Conservation (phyloP, 1,140 invertebrate species). For the Asobara japonica region DNA sequence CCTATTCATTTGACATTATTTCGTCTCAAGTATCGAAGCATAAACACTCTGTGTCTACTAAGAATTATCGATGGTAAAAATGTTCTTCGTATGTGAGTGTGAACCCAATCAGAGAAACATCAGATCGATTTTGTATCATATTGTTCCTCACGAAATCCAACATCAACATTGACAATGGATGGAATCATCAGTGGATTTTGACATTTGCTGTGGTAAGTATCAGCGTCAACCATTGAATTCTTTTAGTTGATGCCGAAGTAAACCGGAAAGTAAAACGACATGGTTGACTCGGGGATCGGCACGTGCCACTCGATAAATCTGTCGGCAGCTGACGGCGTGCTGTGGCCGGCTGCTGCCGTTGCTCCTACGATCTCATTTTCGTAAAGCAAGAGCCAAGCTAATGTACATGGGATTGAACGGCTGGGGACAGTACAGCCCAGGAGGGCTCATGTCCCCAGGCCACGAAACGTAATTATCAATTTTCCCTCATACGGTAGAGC, state of each 20-base stretch:
- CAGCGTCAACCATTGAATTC: neutral
- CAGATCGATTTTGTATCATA: no score
- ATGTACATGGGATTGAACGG: neutral
- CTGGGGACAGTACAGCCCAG: conserved; percentile 44
- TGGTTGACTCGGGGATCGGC: conserved; percentile 58
- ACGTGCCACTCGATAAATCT: conserved; percentile 68
- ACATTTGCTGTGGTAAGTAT: no score
- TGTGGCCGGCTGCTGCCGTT: conserved; percentile 43
- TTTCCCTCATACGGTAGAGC: conserved; percentile 1
- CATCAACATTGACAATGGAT: no score
- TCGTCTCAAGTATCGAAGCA: no score
- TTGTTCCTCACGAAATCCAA: no score
- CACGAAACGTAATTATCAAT: conserved; percentile 30
- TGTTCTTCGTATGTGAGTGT: no score
- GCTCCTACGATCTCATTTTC: conserved; percentile 2
- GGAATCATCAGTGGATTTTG: no score
- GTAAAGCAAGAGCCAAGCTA: neutral
- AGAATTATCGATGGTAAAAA: no score
- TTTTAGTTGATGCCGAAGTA: conserved; percentile 9
- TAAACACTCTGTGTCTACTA: no score
- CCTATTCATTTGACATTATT: no score
- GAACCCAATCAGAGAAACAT: no score
- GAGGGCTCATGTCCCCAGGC: conserved; percentile 56
- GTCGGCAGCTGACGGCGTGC: conserved; percentile 65
- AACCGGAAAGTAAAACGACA: conserved; percentile 52